These are phyloP conservation scores for Phoxinus phoxinus DNA, from an alignment of 2,113 vertebrate genomes.

Conservation along the genomic window DNA sequence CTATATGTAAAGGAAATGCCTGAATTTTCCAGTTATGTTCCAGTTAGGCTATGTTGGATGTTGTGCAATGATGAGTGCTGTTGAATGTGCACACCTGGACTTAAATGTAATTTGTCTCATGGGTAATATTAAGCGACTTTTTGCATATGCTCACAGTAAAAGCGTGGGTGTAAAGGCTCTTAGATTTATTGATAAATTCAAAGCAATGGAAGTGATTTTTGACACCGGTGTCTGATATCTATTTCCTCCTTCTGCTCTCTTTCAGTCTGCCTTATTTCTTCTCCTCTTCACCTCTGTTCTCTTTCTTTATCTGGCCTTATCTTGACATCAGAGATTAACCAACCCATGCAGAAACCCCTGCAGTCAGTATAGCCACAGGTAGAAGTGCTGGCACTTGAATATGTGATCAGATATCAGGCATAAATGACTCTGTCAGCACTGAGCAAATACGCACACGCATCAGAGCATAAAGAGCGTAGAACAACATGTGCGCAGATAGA, in stretches of 20 bases:
- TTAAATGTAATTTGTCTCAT: neutral
- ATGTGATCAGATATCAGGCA: slow-evolving; percentile 34
- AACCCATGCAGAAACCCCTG: neutral
- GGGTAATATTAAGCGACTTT: neutral
- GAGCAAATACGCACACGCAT: neutral
- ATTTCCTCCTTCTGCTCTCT: slow-evolving; percentile 30
- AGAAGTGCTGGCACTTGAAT: slow-evolving; percentile 5
- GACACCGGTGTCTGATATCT: slow-evolving; percentile 6
- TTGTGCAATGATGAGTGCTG: neutral
- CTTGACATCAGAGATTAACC: slow-evolving; percentile 14
- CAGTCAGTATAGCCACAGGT: slow-evolving; percentile 17
- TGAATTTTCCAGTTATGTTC: neutral
- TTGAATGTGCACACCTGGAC: slow-evolving; percentile 22
- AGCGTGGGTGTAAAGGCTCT: neutral
- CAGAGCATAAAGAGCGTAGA: neutral
- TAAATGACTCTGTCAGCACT: slow-evolving; percentile 18
- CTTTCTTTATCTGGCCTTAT: neutral
- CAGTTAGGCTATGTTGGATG: neutral
- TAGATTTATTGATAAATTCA: neutral
- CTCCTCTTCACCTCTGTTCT: neutral
- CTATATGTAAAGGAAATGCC: neutral
- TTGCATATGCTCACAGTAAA: slow-evolving; percentile 7
- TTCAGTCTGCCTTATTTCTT: neutral
- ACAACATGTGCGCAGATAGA: neutral
- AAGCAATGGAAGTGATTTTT: neutral